Conservation (phyloP, 2,113 vertebrate species). For the Alaudala cheleensis region DNA sequence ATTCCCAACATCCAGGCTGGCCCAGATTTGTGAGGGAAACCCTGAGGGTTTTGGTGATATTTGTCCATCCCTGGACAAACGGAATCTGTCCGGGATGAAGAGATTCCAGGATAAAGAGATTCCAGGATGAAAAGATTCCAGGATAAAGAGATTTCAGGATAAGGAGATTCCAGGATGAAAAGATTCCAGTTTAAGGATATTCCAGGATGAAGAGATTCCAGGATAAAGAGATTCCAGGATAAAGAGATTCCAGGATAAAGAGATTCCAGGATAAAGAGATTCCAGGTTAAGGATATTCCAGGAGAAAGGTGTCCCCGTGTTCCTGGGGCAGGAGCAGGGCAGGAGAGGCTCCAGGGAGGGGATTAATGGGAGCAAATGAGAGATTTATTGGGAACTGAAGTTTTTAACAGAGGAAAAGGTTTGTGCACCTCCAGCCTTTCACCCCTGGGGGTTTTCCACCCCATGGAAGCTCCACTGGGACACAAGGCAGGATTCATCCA, state of each 20-base stretch:
- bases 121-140: neutral
- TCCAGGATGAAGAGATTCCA: neutral
- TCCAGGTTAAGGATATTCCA: neutral
- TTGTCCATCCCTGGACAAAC: neutral
- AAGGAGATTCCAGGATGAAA: neutral
- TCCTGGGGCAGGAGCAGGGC: neutral
- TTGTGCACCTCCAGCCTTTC: rapidly evolving
- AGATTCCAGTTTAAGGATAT: neutral
- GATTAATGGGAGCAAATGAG: neutral
- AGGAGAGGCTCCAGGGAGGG: neutral
- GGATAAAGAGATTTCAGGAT: neutral
- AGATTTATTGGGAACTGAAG: neutral
- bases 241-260: neutral
- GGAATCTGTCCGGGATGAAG: neutral
- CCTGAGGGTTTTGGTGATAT: neutral
- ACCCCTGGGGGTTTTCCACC: rapidly evolving
- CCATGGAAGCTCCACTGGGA: rapidly evolving
- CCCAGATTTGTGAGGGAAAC: neutral
- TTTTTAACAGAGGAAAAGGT: neutral
- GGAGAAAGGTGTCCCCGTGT: neutral
- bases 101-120: neutral
- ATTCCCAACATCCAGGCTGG: neutral
- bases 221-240: neutral
- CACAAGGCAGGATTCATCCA: neutral
- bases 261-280: neutral